phyloP scores from a whole-genome alignment of 2,888 invertebrate species.

The Stictocephala bisonia region DNA sequence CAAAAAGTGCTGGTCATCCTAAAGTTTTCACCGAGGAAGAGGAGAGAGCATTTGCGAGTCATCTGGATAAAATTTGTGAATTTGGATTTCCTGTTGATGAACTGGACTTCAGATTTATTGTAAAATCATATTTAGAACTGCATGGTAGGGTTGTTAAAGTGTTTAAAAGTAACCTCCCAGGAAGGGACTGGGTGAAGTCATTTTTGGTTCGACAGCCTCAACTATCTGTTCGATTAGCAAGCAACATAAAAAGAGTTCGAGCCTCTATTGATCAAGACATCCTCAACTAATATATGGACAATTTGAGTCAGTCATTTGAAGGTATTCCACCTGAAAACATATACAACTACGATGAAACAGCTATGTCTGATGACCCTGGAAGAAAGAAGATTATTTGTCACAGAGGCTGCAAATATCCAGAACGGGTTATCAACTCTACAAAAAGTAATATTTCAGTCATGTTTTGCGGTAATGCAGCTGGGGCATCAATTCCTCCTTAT shows the following conservation, averaged over 20 bases:
- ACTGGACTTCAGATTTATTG: background rate
- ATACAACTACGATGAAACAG: conserved; percentile 62
- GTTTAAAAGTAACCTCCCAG: background rate
- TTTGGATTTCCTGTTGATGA: conserved; percentile 23
- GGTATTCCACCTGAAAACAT: no score
- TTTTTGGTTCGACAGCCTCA: background rate
- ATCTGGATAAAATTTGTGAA: conserved; percentile 24
- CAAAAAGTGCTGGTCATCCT: no score
- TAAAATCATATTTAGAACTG: conserved; percentile 3
- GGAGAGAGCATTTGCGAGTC: conserved; percentile 16
- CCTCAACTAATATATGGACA: background rate
- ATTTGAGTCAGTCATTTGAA: no score
- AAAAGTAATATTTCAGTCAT: conserved; percentile 61
- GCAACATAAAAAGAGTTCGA: background rate
- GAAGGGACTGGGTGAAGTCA: background rate
- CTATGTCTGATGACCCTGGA: conserved; percentile 61
- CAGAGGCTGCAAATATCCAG: conserved; percentile 60
- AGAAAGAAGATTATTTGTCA: conserved; percentile 56
- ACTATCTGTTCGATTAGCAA: background rate
- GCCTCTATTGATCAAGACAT: background rate
- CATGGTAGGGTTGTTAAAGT: conserved; percentile 33
- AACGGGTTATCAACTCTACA: conserved; percentile 60
- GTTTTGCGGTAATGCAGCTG: conserved; percentile 63
- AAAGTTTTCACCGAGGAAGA: conserved; percentile 14
- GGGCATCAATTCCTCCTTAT: conserved; percentile 62